A percentile compares a stretch with the other conserved stretches of the same genome.
phyloP scores from a whole-genome alignment of 1,140 invertebrate species.

The Pectinophora gossypiella region DNA sequence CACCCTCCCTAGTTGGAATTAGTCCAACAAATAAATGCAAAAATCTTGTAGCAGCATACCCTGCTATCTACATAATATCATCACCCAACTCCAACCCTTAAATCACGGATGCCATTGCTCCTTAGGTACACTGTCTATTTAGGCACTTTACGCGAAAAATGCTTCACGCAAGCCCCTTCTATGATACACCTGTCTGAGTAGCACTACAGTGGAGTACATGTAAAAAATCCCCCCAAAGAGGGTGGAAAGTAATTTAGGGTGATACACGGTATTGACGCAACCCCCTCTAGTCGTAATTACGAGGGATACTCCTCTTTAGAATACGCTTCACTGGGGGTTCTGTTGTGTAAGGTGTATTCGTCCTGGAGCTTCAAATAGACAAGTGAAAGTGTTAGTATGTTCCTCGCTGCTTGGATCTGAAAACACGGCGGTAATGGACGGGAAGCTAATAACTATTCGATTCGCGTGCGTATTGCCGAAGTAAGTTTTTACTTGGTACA shows the following conservation, averaged over 20 bases:
- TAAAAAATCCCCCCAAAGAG: slow-evolving; percentile 24
- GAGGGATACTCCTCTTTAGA: slow-evolving; percentile 1
- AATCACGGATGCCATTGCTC: no score
- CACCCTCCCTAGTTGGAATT: no score
- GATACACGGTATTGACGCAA: slow-evolving; percentile 28
- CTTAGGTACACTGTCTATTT: not conserved
- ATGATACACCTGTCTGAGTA: not conserved
- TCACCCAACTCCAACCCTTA: not conserved
- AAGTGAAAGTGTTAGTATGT: no score
- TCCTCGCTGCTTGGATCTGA: no score
- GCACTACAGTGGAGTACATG: slow-evolving; percentile 10
- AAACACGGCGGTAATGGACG: no score
- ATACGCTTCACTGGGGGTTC: not conserved
- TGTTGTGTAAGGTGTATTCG: not conserved
- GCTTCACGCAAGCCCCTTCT: not conserved
- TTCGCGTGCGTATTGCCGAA: no score
- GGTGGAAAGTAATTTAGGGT: slow-evolving; percentile 42
- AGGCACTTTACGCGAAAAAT: not conserved
- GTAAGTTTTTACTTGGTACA: no score
- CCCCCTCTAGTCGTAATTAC: slow-evolving; percentile 22
- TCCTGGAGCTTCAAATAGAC: not conserved
- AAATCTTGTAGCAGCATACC: no score
- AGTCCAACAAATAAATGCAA: no score
- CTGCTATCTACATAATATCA: no score
- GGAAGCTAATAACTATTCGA: no score